Evolutionary conservation across 2,888 invertebrate species (phyloP), one percentile per base, ranked within the genome.

Genomic region (Myathropa florea): DNA sequence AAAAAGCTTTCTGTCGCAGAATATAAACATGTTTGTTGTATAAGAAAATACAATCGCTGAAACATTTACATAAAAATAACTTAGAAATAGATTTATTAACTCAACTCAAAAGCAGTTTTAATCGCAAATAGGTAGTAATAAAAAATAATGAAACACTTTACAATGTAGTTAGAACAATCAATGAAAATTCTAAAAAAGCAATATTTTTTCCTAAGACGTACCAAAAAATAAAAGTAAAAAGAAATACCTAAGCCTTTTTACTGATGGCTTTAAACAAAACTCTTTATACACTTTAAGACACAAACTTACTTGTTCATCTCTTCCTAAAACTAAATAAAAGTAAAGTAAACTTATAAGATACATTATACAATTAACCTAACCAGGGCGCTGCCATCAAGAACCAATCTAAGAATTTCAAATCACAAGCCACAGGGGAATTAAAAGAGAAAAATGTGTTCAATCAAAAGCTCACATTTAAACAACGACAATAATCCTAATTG

Each of bases 161-260:
- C 67, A 86, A 86, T 75, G 75, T 86, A 86, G 82, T 83, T 83
- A 83, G 83, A 86, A 86, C 86, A 86, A 86, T 86, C 83, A 86
- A 78, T 64, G 10, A 65, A 86, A 33, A 86, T 83, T 86, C 83
- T 83, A 68, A 86, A 85, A 33, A 83, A 86, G 86, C 86, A 86
- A 86, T 86, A 86, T 83, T 86, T 86, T 86, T 71, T 71, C 61
- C 71, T 82, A 63, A 64, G 75, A 64, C n/a, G 26, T 26, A 80
- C 10, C 46, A 63, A 55, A 7, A 24, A 53, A 67, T n/a, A n/a
- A n/a, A n/a, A n/a, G n/a, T n/a, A n/a, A n/a, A n/a, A n/a, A n/a
- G n/a, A n/a, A 46, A 71, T 65, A 57, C 57, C 26, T 71, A 63
- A 65, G 39, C 70, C 78, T 86, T 86, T 86, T 86, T 10, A 79